Percentiles rank a stretch among this genome's conserved stretches.
phyloP scores from a whole-genome alignment of 2,797 vertebrate genomes.

The Mormyrops boulengeri region DNA sequence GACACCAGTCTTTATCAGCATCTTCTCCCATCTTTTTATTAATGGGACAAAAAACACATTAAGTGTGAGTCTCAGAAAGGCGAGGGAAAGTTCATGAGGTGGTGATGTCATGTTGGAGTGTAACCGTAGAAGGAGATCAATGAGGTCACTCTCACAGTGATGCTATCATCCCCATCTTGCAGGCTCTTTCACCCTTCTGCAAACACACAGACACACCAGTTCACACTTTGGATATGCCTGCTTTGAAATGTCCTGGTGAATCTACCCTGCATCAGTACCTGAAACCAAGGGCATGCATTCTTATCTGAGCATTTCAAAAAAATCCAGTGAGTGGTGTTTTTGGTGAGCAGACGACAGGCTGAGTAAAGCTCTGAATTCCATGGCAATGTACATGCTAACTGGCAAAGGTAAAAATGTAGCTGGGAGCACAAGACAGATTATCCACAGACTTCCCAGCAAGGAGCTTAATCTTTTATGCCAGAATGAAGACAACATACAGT shows the following conservation, averaged over 20 bases:
- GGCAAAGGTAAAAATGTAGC: background rate
- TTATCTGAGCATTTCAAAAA: constrained; percentile 7
- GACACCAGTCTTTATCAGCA: constrained; percentile 37
- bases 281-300: background rate
- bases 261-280: background rate
- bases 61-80: constrained; percentile 33
- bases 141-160: constrained; percentile 34
- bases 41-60: constrained; percentile 15
- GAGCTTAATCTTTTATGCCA: background rate
- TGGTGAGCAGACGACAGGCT: background rate
- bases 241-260: constrained; percentile 6
- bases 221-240: background rate
- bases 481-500: background rate
- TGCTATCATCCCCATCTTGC: constrained; percentile 32
- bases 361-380: background rate
- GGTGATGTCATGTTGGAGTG: constrained; percentile 36
- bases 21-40: constrained; percentile 31
- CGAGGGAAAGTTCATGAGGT: constrained; percentile 50
- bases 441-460: background rate
- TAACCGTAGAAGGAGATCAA: constrained; percentile 42
- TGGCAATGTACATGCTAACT: background rate
- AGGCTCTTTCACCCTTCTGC: constrained; percentile 10
- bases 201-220: background rate
- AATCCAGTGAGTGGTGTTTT: background rate
- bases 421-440: background rate